Conservation (phyloP, 1,140 invertebrate species). For the Brachionus asplanchnoidis region DNA sequence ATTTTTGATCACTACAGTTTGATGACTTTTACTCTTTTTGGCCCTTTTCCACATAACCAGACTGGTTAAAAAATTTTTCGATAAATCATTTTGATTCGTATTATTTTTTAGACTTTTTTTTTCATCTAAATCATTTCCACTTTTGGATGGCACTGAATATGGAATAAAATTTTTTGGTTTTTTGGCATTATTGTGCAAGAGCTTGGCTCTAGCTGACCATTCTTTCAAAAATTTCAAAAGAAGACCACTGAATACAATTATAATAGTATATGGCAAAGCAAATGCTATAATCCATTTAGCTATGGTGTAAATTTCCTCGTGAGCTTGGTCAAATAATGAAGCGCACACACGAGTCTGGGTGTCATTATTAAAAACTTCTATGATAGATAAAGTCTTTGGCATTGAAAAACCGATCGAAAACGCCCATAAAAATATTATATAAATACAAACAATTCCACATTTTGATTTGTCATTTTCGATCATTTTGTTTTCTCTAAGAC, state of each 20-base stretch:
- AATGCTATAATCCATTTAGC: conserved; percentile 39
- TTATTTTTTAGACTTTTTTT: background rate
- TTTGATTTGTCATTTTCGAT: conserved; percentile 30
- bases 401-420: conserved; percentile 20
- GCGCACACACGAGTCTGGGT: background rate
- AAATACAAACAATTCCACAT: background rate
- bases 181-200: background rate
- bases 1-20: background rate
- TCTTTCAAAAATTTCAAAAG: conserved; percentile 34
- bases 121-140: background rate
- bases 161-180: conserved; percentile 6
- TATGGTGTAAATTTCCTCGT: conserved; percentile 27
- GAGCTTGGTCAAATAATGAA: conserved; percentile 17
- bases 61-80: background rate
- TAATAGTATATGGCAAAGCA: conserved; percentile 11
- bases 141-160: background rate
- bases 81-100: background rate
- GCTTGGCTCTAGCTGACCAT: conserved; percentile 13
- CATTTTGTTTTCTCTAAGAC: conserved; percentile 35
- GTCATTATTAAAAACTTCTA: conserved; percentile 14
- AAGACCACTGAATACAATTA: conserved; percentile 25
- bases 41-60: background rate
- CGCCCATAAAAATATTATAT: conserved; percentile 24
- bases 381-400: conserved; percentile 19
- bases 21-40: background rate